Evolutionary conservation across 35 echinoderm and acorn worm genomes (phyloP).

Genomic region (Ophiothrix spiculata): DNA sequence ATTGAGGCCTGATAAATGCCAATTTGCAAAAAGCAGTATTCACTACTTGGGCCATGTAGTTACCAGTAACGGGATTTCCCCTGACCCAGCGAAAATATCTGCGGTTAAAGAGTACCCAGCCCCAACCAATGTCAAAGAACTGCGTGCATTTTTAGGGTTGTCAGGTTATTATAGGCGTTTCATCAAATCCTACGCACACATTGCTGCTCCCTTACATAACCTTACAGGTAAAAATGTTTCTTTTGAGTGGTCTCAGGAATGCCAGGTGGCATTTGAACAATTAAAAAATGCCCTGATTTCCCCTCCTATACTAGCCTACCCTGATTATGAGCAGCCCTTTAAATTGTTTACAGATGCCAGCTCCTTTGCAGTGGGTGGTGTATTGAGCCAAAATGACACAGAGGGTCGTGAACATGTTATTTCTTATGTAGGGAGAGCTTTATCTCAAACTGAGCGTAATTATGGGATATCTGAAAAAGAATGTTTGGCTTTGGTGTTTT

Average conservation of each 20-base stretch:
- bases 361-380: slow-evolving; percentile 30
- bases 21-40: slow-evolving; percentile 37
- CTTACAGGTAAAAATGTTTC: slow-evolving; percentile 21
- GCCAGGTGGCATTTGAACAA: slow-evolving; percentile 42
- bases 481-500: not conserved
- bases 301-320: slow-evolving; percentile 58
- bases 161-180: slow-evolving; percentile 52
- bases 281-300: slow-evolving; percentile 37
- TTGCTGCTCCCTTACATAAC: slow-evolving; percentile 43
- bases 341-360: slow-evolving; percentile 44
- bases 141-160: slow-evolving; percentile 47
- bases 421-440: slow-evolving; percentile 34
- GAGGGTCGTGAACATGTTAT: slow-evolving; percentile 38
- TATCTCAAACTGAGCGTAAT: slow-evolving; percentile 23
- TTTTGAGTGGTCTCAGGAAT: slow-evolving; percentile 51
- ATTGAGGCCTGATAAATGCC: slow-evolving; percentile 51
- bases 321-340: slow-evolving; percentile 45
- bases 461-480: slow-evolving; percentile 43
- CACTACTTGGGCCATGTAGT: slow-evolving; percentile 54
- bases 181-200: slow-evolving; percentile 40
- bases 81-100: slow-evolving; percentile 34
- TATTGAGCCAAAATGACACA: slow-evolving; percentile 32
- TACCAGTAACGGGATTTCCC: slow-evolving; percentile 34
- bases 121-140: slow-evolving; percentile 20
- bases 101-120: slow-evolving; percentile 15